Base-by-base conservation (phyloP, 1,140 invertebrate species). In the Drosophila nannoptera region DNA sequence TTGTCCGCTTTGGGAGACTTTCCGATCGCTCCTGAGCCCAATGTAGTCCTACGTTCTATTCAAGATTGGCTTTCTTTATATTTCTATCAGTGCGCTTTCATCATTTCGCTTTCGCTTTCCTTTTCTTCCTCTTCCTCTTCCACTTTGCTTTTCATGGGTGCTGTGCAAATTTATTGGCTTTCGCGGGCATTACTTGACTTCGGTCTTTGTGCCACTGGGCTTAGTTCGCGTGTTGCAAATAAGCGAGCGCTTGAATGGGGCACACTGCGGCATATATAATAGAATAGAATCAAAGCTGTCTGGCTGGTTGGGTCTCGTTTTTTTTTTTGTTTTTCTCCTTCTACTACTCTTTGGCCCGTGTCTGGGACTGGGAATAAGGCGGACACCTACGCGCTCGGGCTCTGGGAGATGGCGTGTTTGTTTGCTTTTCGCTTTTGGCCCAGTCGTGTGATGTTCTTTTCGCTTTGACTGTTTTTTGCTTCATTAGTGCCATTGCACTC, bases 401-500 rank as follows among this genome's bases (percentile, higher is more conserved):
- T 22, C 1, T 14, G 42, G 43, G 53, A 68, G 45, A 50, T 55
- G 81, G 80, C 80, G 81, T 84, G 80, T 77, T 84, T 84, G 81
- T 80, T 84, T 86, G 76, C 80, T 52, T 84, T 84, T 84, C 78
- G 78, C 80, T 82, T 83, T 81, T 75, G 64, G 49, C 53, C 46
- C 22, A 52, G 8, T 46, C 49, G 50, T 61, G 50, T 22, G 56
- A 35, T 53, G 49, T 45, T 65, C 38, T 40, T 69, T 56, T 73
- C n/a, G 7, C n/a, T 5, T 52, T 50, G 32, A 14, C 5, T 1
- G 3, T 62, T 55, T 58, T 48, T 38, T 29, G 63, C 74, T 78
- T 84, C 81, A 83, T 83, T 83, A 86, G 80, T 86, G 81, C 65
- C 80, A 83, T 78, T 83, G 80, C 80, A 83, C 78, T 54, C 69